Evolutionary conservation across 2,888 invertebrate species (phyloP).

Genomic region (Noctua janthina): DNA sequence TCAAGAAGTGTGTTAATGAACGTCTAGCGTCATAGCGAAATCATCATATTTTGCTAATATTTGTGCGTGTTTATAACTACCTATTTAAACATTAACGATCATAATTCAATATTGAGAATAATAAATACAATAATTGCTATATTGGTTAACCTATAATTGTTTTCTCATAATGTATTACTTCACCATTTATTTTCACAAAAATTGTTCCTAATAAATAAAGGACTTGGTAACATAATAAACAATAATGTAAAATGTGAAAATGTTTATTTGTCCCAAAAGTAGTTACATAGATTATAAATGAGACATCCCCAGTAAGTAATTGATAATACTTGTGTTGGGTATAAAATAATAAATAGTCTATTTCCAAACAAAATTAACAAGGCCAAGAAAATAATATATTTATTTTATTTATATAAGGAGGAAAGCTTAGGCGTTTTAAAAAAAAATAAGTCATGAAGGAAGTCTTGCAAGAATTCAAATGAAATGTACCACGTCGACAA

Average conservation of each 20-base stretch:
- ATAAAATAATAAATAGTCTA: not conserved
- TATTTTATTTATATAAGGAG: not conserved
- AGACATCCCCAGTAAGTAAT: too few species aligned
- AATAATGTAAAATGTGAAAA: too few species aligned
- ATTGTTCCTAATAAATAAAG: not conserved
- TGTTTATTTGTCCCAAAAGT: too few species aligned
- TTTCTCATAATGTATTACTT: slow-evolving; percentile 8
- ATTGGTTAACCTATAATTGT: not conserved
- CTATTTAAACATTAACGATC: not conserved
- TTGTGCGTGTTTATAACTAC: not conserved
- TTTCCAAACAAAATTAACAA: not conserved
- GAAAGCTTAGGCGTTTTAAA: not conserved
- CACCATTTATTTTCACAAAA: not conserved
- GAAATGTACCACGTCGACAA: not conserved
- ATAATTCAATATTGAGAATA: not conserved
- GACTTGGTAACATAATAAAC: not conserved
- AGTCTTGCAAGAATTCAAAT: not conserved
- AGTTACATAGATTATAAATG: too few species aligned
- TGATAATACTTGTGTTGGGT: too few species aligned
- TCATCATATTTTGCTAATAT: not conserved
- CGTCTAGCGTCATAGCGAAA: not conserved
- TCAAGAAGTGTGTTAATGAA: not conserved
- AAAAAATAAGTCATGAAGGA: not conserved
- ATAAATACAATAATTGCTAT: not conserved
- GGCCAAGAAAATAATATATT: not conserved